Evolutionary conservation across 2,888 invertebrate species (phyloP).

Genomic region (Ernsta delagoae): DNA sequence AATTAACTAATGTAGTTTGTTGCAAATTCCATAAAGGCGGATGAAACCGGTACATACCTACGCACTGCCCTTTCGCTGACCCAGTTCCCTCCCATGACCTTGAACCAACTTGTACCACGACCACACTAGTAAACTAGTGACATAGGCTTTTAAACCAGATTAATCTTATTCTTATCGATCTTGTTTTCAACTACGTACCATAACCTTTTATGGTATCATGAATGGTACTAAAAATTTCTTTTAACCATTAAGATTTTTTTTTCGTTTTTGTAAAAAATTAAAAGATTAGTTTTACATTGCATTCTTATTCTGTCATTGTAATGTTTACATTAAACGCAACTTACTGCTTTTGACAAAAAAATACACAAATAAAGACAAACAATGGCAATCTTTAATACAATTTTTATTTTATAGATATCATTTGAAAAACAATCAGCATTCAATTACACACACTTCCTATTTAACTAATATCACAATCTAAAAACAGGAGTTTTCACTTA

Average conservation of each 20-base stretch:
- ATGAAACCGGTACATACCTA: constrained; percentile 5
- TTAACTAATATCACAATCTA: constrained; percentile 43
- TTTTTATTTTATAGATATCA: not conserved
- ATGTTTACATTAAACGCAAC: too few relatives aligned
- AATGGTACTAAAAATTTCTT: too few relatives aligned
- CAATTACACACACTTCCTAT: constrained; percentile 30
- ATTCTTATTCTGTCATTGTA: too few relatives aligned
- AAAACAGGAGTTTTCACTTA: not conserved
- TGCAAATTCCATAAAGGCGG: not conserved
- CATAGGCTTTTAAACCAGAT: not conserved
- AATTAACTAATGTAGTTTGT: not conserved
- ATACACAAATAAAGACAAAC: too few relatives aligned
- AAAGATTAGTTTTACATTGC: too few relatives aligned
- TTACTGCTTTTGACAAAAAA: too few relatives aligned
- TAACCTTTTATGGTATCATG: not conserved
- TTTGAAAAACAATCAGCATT: constrained; percentile 8
- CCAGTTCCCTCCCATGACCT: constrained; percentile 47
- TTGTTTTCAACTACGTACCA: not conserved
- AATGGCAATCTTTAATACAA: not conserved
- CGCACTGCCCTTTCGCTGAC: constrained; percentile 46
- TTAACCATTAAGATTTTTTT: too few relatives aligned
- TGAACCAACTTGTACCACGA: constrained; percentile 48
- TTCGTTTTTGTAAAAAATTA: too few relatives aligned
- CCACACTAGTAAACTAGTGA: not conserved
- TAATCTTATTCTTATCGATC: not conserved